Percentiles rank a stretch among this genome's conserved stretches.
These are phyloP conservation scores for Actenoides lindsayi DNA, from an alignment of 2,113 vertebrate species.

Conservation along the genomic window DNA sequence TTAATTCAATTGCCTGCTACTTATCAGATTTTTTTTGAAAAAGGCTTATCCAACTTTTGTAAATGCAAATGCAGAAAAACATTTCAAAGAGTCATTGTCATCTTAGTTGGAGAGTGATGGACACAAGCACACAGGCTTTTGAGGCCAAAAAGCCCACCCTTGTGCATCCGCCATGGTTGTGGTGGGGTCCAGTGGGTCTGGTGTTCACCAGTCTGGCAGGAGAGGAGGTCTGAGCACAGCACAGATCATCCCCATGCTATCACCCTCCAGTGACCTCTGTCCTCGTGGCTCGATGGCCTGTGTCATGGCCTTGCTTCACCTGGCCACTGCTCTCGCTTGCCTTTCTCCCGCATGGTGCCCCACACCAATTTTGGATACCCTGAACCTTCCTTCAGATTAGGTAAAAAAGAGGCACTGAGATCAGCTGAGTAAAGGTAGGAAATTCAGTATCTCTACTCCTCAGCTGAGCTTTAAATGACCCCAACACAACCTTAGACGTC, in stretches of 20 bases:
- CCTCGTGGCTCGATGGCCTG: background rate
- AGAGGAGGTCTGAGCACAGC: background rate
- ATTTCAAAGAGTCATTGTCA: background rate
- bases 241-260: background rate
- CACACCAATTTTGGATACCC: background rate
- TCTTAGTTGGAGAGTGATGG: background rate
- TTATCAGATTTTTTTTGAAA: conserved; percentile 26
- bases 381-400: background rate
- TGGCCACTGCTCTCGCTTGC: background rate
- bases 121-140: rapidly evolving
- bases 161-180: rapidly evolving
- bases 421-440: background rate
- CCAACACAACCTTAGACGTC: background rate
- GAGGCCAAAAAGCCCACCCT: rapidly evolving
- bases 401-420: background rate
- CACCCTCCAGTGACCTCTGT: background rate
- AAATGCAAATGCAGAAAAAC: conserved; percentile 55
- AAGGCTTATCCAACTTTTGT: conserved; percentile 56
- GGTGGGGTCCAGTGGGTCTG: rapidly evolving
- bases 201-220: background rate
- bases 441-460: background rate
- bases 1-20: conserved; percentile 51
- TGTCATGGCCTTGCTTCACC: rapidly evolving
- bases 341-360: background rate
- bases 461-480: background rate